phyloP scores from a whole-genome alignment of 2,797 vertebrate species.

The Eurystomus glaucurus region DNA sequence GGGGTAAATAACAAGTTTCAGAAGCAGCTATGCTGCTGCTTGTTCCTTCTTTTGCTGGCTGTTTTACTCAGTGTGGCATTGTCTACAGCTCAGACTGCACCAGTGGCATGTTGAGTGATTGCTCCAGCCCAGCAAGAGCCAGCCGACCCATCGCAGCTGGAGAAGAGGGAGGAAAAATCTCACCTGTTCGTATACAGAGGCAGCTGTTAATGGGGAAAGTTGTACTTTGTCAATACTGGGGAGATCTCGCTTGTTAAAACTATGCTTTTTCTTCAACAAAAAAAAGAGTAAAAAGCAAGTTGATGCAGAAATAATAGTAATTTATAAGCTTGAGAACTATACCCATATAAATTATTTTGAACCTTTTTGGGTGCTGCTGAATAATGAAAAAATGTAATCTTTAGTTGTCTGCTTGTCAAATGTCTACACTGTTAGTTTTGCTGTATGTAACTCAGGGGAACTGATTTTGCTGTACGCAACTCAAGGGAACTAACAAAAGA shows the following conservation, averaged over 20 bases:
- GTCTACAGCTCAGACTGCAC: background rate
- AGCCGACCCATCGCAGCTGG: background rate
- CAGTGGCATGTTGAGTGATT: background rate
- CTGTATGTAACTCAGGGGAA: background rate
- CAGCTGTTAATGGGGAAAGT: background rate
- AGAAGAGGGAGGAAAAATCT: background rate
- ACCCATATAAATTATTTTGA: background rate
- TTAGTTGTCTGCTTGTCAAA: conserved; percentile 10
- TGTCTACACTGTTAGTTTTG: background rate
- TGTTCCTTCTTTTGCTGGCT: background rate
- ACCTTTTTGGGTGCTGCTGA: background rate
- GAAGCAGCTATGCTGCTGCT: background rate
- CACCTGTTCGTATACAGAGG: fast-evolving
- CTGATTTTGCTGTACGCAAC: background rate
- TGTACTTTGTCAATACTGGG: background rate
- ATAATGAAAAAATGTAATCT: background rate
- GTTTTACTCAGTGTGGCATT: background rate
- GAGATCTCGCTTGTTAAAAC: background rate
- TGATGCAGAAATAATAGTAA: conserved; percentile 36
- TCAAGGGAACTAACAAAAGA: background rate
- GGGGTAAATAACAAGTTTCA: background rate
- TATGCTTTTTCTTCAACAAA: no score
- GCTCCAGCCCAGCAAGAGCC: background rate
- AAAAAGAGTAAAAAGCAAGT: background rate
- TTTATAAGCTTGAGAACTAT: background rate